Percentiles rank a stretch among this genome's conserved stretches.
Conservation (phyloP, 2,888 invertebrate species). For the Pollenia amentaria region DNA sequence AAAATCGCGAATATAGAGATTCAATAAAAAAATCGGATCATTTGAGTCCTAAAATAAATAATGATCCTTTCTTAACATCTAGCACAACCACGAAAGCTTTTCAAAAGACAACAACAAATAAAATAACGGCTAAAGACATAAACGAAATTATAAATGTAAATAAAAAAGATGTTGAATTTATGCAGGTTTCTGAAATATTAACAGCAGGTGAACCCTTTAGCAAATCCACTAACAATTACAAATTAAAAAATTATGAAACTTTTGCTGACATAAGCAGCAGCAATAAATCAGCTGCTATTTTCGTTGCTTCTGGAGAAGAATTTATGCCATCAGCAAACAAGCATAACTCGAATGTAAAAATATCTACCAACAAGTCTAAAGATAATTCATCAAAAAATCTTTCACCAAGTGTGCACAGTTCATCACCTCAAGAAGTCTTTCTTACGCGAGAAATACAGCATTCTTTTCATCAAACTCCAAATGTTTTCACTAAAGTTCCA, state of each 20-base stretch:
- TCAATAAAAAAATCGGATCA: not conserved
- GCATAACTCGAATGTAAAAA: not conserved
- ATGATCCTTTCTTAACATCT: too few species aligned
- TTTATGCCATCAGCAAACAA: constrained; percentile 1
- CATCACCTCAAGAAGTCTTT: not conserved
- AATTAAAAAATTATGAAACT: not conserved
- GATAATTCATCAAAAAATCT: not conserved
- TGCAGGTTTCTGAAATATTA: not conserved
- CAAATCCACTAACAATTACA: not conserved
- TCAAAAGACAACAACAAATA: not conserved
- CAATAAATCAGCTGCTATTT: constrained; percentile 3
- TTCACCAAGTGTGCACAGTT: not conserved
- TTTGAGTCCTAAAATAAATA: not conserved
- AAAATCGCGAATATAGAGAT: not conserved
- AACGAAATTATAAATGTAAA: not conserved
- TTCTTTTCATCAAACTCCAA: not conserved
- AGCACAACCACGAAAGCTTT: not conserved
- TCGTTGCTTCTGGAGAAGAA: constrained; percentile 42
- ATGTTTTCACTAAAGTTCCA: not conserved
- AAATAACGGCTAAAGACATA: not conserved
- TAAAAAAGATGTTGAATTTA: not conserved
- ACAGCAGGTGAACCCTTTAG: constrained; percentile 29
- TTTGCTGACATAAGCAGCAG: not conserved
- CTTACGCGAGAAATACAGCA: not conserved
- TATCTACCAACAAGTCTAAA: not conserved